Evolutionary conservation across 2,797 vertebrate species (phyloP).

Genomic region (Huso huso): DNA sequence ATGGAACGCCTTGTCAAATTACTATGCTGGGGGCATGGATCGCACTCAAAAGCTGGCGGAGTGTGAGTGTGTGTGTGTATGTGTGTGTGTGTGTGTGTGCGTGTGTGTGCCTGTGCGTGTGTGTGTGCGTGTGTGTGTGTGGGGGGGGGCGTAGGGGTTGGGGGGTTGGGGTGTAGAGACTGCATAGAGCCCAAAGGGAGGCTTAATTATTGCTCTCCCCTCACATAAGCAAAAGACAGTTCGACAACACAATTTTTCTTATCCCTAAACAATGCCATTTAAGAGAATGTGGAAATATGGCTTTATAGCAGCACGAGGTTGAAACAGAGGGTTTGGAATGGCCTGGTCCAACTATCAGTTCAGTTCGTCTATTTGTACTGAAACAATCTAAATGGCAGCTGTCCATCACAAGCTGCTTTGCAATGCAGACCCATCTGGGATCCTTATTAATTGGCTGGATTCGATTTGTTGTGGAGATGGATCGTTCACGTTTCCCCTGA

Average conservation of each 20-base stretch:
- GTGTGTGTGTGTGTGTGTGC: no score
- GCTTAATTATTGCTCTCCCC: no score
- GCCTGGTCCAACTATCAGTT: constrained; percentile 2
- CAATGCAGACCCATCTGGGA: background rate
- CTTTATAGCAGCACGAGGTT: constrained; percentile 10
- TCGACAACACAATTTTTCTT: constrained; percentile 5
- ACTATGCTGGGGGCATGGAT: no score
- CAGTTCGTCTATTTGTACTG: constrained; percentile 11
- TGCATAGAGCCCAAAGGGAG: background rate
- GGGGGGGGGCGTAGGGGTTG: background rate
- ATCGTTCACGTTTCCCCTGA: constrained; percentile 12
- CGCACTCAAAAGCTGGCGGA: no score
- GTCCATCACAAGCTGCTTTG: background rate
- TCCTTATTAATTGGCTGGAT: constrained; percentile 10
- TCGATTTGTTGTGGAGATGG: constrained; percentile 13
- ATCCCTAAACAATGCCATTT: background rate
- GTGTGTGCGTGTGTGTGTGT: no score
- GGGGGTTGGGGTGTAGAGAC: background rate
- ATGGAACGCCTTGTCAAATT: no score
- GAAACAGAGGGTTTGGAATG: constrained; percentile 8
- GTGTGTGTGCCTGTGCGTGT: no score
- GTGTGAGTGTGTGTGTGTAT: no score
- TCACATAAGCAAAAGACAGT: background rate
- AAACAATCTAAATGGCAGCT: constrained; percentile 10
- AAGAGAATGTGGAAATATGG: constrained; percentile 6